Evolutionary conservation across 2,888 invertebrate genomes (phyloP).

Genomic region (Drosophila meridiana): DNA sequence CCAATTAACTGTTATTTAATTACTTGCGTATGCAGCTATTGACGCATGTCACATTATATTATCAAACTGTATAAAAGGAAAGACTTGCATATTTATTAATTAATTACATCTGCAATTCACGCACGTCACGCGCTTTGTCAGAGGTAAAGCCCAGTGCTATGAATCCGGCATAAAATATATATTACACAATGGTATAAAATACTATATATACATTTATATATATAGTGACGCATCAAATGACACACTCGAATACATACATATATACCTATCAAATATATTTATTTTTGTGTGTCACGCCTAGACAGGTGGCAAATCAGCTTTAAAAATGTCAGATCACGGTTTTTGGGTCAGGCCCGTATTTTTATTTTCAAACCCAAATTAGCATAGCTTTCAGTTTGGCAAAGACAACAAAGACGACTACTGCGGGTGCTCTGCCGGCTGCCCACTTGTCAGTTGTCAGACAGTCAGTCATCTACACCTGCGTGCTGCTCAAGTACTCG

Average conservation of each 20-base stretch:
- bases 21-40: constrained; percentile 7
- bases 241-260: neutral
- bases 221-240: constrained; percentile 36
- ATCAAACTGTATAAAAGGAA: constrained; percentile 14
- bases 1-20: constrained; percentile 22
- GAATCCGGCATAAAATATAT: constrained; percentile 62
- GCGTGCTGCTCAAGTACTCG: constrained; percentile 48
- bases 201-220: neutral
- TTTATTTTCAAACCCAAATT: constrained; percentile 34
- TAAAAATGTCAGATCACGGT: constrained; percentile 25
- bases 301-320: constrained; percentile 34
- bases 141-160: constrained; percentile 31
- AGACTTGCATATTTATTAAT: constrained; percentile 17
- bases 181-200: constrained; percentile 45
- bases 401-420: constrained; percentile 9
- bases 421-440: constrained; percentile 25
- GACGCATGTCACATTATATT: constrained; percentile 11
- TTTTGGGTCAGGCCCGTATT: constrained; percentile 64
- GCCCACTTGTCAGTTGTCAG: neutral
- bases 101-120: constrained; percentile 55
- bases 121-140: constrained; percentile 63
- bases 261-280: neutral
- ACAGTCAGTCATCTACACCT: constrained; percentile 24
- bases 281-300: constrained; percentile 48
- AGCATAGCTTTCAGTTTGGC: constrained; percentile 44